Percentiles rank a stretch among this genome's conserved stretches.
phyloP scores from a whole-genome alignment of 2,113 vertebrate species.

The Boleophthalmus pectinirostris region DNA sequence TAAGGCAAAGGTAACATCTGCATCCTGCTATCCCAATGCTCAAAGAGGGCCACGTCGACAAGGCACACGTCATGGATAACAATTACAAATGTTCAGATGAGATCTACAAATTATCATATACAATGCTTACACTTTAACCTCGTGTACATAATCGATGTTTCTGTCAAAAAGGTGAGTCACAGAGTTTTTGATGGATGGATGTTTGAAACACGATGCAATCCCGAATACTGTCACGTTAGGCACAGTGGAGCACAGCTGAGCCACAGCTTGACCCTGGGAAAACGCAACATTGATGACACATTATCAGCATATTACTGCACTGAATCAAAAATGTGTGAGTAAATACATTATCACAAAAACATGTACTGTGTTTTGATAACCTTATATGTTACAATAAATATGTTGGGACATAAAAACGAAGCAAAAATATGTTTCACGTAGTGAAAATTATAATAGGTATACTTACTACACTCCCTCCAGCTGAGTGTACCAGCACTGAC shows the following conservation, averaged over 20 bases:
- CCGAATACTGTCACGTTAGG: slow-evolving; percentile 93
- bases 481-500: slow-evolving; percentile 97
- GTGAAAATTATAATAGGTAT: neutral
- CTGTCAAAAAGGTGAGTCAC: slow-evolving; percentile 96
- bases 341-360: neutral
- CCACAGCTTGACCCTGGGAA: slow-evolving; percentile 93
- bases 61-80: slow-evolving; percentile 1
- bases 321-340: neutral
- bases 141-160: slow-evolving; percentile 93
- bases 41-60: slow-evolving; percentile 45
- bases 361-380: too few species aligned
- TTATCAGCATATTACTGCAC: slow-evolving; percentile 14
- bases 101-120: neutral
- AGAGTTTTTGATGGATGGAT: slow-evolving; percentile 92
- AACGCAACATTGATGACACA: slow-evolving; percentile 40
- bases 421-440: neutral
- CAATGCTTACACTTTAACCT: slow-evolving; percentile 93
- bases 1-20: slow-evolving; percentile 70
- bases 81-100: neutral
- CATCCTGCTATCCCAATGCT: slow-evolving; percentile 48
- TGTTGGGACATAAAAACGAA: neutral
- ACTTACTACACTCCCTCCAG: slow-evolving; percentile 95
- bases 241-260: slow-evolving; percentile 94
- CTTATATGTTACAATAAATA: too few species aligned
- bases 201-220: slow-evolving; percentile 94